Conservation (phyloP, 2,888 invertebrate species). For the Tetropium fuscum region DNA sequence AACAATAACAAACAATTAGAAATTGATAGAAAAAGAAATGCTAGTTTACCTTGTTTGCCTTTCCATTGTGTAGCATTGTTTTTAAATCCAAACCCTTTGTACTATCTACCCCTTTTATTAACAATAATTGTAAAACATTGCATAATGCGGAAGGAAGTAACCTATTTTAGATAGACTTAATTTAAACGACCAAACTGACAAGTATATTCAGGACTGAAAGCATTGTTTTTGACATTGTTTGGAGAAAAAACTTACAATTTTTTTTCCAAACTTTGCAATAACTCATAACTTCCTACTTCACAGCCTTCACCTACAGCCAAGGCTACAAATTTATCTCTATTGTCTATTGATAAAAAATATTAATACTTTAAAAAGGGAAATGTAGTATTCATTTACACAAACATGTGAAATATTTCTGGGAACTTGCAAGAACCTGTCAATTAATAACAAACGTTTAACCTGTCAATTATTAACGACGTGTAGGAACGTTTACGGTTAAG, state of each 20-base stretch:
- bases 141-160: neutral
- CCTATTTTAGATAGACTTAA: neutral
- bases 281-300: neutral
- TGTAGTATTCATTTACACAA: neutral
- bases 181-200: too few species aligned
- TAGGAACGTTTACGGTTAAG: slow-evolving; percentile 7
- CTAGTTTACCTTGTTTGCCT: too few species aligned
- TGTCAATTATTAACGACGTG: neutral
- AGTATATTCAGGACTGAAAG: too few species aligned
- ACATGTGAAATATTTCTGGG: neutral
- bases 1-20: too few species aligned
- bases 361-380: neutral
- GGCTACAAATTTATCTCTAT: neutral
- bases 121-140: too few species aligned
- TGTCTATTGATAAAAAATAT: neutral
- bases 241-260: too few species aligned
- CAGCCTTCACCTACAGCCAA: slow-evolving; percentile 4
- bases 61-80: too few species aligned
- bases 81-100: too few species aligned
- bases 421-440: neutral
- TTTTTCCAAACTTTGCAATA: too few species aligned
- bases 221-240: too few species aligned
- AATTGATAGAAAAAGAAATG: too few species aligned
- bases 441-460: neutral
- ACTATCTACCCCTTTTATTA: too few species aligned